Conservation (phyloP, 2,113 vertebrate species). For the Coregonus clupeaformis region DNA sequence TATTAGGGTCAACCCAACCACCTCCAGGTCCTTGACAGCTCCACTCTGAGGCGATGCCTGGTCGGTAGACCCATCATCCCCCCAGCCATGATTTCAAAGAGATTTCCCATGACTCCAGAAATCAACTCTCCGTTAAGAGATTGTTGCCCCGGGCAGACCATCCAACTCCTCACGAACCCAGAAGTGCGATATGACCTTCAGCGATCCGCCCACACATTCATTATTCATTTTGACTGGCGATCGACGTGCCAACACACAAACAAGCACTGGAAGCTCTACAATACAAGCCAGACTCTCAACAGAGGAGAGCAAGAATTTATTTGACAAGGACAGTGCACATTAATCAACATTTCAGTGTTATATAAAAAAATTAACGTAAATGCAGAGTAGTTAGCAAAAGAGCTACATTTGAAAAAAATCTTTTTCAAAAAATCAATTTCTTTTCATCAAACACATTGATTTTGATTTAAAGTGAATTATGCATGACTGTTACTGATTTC, state of each 20-base stretch:
- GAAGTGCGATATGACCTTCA: conserved; percentile 29
- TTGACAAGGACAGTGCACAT: background rate
- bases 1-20: conserved; percentile 14
- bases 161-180: conserved; percentile 18
- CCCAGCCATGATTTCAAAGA: conserved; percentile 19
- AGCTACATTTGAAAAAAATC: too few species aligned
- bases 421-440: too few species aligned
- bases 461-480: too few species aligned
- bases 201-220: conserved; percentile 30
- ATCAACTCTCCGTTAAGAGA: conserved; percentile 13
- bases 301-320: conserved; percentile 2
- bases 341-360: background rate
- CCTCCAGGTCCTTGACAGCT: conserved; percentile 7
- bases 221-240: conserved; percentile 35
- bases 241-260: conserved; percentile 20
- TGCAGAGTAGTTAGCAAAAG: too few species aligned
- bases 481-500: too few species aligned
- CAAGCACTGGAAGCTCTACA: conserved; percentile 10
- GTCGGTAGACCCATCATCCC: conserved; percentile 18
- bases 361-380: too few species aligned
- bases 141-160: background rate
- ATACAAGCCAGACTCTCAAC: background rate
- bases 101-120: background rate
- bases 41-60: conserved; percentile 1
- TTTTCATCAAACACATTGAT: too few species aligned